A percentile compares a stretch with the other conserved stretches of the same genome.
phyloP scores from a whole-genome alignment of 1,140 invertebrate genomes.

The Ceratosolen solmsi region DNA sequence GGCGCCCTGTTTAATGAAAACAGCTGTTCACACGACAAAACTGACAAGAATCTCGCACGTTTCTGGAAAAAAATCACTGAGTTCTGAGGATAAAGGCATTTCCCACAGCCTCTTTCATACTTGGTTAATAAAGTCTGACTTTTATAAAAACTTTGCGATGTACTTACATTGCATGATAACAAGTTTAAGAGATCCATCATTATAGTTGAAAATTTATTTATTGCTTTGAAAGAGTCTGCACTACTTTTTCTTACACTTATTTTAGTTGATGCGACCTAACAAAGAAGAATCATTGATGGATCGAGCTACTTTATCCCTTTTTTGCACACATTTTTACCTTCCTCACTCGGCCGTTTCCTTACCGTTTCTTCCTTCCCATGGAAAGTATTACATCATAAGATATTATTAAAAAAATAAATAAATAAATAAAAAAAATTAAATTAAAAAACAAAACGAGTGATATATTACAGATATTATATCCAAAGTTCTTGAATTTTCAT shows the following conservation, averaged over 20 bases:
- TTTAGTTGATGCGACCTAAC: neutral
- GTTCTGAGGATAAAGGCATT: neutral
- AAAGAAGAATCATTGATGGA: conserved; percentile 6
- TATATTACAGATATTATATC: neutral
- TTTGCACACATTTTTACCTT: no score
- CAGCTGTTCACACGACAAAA: neutral
- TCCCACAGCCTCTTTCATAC: neutral
- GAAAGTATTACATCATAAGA: neutral
- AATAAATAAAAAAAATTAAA: no score
- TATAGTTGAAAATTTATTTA: neutral
- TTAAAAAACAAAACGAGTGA: neutral
- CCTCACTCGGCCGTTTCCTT: no score
- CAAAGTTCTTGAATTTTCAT: neutral
- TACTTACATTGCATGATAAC: neutral
- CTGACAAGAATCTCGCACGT: neutral
- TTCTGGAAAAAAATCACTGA: neutral
- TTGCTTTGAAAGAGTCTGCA: neutral
- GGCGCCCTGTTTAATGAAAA: neutral
- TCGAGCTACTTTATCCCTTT: neutral
- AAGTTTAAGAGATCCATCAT: neutral
- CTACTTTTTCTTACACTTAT: neutral
- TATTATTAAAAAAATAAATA: neutral
- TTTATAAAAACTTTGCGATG: neutral
- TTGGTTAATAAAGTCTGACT: neutral
- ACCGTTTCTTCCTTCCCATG: neutral